phyloP scores from a whole-genome alignment of 2,888 invertebrate species.

The Eueremaeus valkanovi region DNA sequence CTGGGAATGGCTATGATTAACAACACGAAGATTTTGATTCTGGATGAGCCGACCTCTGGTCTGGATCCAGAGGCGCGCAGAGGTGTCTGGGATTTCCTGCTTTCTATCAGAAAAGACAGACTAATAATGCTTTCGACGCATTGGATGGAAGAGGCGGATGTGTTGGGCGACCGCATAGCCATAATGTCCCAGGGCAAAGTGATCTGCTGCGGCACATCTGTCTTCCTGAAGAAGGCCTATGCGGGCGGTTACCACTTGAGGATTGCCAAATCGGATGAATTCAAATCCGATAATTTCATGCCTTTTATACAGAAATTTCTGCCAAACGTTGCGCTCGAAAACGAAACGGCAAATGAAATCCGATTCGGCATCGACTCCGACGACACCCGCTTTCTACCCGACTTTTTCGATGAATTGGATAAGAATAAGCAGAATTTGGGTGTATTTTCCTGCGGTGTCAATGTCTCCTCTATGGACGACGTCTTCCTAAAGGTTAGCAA shows the following conservation, averaged over 20 bases:
- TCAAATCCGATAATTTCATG: constrained; percentile 34
- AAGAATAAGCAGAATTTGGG: constrained; percentile 59
- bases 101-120: constrained; percentile 38
- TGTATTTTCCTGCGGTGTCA: constrained; percentile 72
- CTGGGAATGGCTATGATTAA: constrained; percentile 44
- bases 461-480: constrained; percentile 84
- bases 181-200: constrained; percentile 72
- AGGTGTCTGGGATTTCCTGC: constrained; percentile 43
- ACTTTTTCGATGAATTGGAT: constrained; percentile 64
- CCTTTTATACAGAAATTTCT: constrained; percentile 40
- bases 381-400: constrained; percentile 59
- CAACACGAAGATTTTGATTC: constrained; percentile 43
- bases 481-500: constrained; percentile 70
- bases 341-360: constrained; percentile 43
- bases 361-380: constrained; percentile 59
- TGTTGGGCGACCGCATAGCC: constrained; percentile 80
- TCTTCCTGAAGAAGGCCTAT: constrained; percentile 68
- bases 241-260: constrained; percentile 50
- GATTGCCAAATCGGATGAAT: constrained; percentile 45
- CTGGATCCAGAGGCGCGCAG: constrained; percentile 44
- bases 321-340: constrained; percentile 42
- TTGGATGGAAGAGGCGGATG: constrained; percentile 76
- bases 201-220: constrained; percentile 72
- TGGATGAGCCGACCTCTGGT: too few relatives aligned
- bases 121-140: constrained; percentile 78